Conservation (phyloP, 2,113 vertebrate species). For the Seriola rivoliana region DNA sequence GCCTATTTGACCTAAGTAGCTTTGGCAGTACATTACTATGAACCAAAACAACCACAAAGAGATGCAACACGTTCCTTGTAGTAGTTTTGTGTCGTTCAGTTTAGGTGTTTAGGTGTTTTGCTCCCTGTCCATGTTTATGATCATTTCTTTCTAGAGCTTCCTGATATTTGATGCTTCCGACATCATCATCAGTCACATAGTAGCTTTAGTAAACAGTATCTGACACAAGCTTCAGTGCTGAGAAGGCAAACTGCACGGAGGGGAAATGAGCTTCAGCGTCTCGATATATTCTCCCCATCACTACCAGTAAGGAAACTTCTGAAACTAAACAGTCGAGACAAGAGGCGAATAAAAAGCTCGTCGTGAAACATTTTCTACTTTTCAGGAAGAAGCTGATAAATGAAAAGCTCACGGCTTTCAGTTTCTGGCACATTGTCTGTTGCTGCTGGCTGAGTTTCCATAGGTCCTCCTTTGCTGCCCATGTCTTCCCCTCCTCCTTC, state of each 20-base stretch:
- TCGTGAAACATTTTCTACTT: not conserved
- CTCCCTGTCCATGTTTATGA: too few species aligned
- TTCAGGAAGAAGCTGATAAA: not conserved
- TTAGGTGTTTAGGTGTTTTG: not conserved
- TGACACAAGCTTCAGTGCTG: not conserved
- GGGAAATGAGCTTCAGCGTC: not conserved
- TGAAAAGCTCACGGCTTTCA: not conserved
- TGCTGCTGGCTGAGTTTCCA: not conserved
- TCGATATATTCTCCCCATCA: not conserved
- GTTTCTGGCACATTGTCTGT: not conserved
- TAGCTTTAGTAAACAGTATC: too few species aligned
- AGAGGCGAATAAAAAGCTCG: not conserved
- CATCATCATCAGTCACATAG: not conserved
- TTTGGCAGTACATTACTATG: too few species aligned
- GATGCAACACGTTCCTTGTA: too few species aligned
- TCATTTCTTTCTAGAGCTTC: not conserved
- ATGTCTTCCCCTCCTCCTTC: conserved; percentile 23
- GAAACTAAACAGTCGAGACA: not conserved
- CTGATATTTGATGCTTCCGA: too few species aligned
- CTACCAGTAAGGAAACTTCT: not conserved
- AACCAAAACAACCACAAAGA: not conserved
- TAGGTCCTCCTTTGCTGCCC: conserved; percentile 19
- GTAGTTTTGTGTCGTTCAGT: not conserved
- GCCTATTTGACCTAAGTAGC: too few species aligned
- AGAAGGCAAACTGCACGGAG: not conserved